Evolutionary conservation across 2,113 vertebrate species (phyloP), one percentile per base, ranked within the genome.

Genomic region (Tiliqua scincoides): DNA sequence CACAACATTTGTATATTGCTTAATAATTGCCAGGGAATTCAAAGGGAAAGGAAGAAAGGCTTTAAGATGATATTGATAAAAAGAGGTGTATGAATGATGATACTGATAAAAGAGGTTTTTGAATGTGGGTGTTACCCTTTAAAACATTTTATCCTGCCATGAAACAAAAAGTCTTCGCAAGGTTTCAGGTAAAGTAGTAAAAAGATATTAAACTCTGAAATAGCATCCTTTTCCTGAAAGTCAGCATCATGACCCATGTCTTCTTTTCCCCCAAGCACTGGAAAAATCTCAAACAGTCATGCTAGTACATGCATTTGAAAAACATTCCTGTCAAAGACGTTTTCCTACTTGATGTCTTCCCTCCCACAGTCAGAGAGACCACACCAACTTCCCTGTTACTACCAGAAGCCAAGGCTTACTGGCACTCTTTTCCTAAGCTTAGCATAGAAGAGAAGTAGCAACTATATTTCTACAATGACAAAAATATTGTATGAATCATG

Each of bases 201-300:
- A 88, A 72, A 88, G 52, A 85, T 88, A 80, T 78, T 79, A 87
- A 92, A 43, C 71, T 32, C 84, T 79, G 30, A 93, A 93, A 93
- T 89, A 6, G 85, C 72, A 85, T 84, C 57, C 68, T 67, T 90
- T 78, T 81, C 86, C 79, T 88, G 77, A 75, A 73, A 82, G 70
- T 91, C 88, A 89, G 76, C 14, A 91, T 71, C 48, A 90, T 79
- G 84, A 65, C 61, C n/a, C 71, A 77, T 15, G 48, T 91, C 87
- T 43, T 57, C 85, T 87, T 89, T 92, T 81, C 40, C 57, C 52
- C 21, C 85, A 91, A 92, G 81, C 43, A 40, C 75, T 73, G 67
- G 87, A 85, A 93, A 90, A 91, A 93, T 21, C 27, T 73, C 61
- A 88, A 75, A 6, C 0, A 54, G 43, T 82, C 40, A 79, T 82